A percentile compares a stretch with the other conserved stretches of the same genome.
phyloP scores from a whole-genome alignment of 2,888 invertebrate species.

The Coleophora flavipennella region DNA sequence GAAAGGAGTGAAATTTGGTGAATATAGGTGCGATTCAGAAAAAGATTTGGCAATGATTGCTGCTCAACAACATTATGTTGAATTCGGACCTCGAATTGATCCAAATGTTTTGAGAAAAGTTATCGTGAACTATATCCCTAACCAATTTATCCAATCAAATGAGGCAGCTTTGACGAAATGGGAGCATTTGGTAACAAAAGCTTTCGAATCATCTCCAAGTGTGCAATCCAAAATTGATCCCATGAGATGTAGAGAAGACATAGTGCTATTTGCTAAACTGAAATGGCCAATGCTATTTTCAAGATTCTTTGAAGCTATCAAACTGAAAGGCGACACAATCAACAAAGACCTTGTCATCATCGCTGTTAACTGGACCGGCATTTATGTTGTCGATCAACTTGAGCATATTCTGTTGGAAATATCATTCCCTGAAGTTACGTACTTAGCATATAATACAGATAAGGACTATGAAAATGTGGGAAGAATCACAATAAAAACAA shows the following conservation, averaged over 20 bases:
- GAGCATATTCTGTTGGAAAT: conserved; percentile 92
- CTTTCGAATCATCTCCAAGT: conserved; percentile 81
- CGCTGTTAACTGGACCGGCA: conserved; percentile 94
- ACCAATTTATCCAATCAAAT: conserved; percentile 77
- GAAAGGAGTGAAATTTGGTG: conserved; percentile 91
- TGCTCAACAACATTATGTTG: conserved; percentile 92
- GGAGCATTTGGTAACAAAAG: conserved; percentile 80
- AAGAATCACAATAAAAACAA: conserved; percentile 83
- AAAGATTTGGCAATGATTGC: conserved; percentile 90
- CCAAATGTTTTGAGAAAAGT: conserved; percentile 78
- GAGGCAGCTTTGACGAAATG: conserved; percentile 78
- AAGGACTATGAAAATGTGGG: conserved; percentile 69
- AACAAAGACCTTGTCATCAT: conserved; percentile 85
- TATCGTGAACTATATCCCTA: conserved; percentile 86
- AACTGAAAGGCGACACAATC: conserved; percentile 78
- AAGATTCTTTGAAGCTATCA: conserved; percentile 92
- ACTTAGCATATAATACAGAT: conserved; percentile 75
- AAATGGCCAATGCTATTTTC: conserved; percentile 97
- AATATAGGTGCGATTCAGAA: conserved; percentile 88
- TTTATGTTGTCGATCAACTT: conserved; percentile 92
- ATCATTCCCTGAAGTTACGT: conserved; percentile 88
- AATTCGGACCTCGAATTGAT: conserved; percentile 79
- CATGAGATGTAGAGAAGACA: conserved; percentile 87
- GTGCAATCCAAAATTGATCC: conserved; percentile 77
- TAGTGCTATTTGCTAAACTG: conserved; percentile 91